Conservation (phyloP, 2,888 invertebrate genomes). For the Chorisops tibialis region DNA sequence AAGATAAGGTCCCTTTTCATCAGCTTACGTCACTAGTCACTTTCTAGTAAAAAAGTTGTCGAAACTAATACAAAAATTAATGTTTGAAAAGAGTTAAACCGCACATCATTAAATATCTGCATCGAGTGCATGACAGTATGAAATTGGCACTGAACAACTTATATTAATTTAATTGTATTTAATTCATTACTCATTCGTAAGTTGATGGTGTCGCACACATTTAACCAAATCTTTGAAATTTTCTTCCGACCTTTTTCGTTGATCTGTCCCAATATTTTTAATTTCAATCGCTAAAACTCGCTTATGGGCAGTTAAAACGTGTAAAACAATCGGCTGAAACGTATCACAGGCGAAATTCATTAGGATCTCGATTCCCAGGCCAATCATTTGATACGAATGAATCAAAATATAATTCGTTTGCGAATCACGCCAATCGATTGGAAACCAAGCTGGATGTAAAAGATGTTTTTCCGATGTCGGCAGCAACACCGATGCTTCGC, state of each 20-base stretch:
- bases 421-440: conserved; percentile 40
- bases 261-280: conserved; percentile 37
- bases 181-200: conserved; percentile 39
- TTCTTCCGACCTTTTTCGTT: conserved; percentile 3
- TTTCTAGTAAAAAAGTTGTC: no score
- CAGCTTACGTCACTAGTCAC: no score
- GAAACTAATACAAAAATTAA: neutral
- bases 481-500: conserved; percentile 37
- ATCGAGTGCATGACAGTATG: no score
- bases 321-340: conserved; percentile 45
- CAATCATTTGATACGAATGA: conserved; percentile 41
- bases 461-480: conserved; percentile 37
- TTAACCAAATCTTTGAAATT: conserved; percentile 36
- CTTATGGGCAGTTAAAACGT: conserved; percentile 44
- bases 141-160: neutral
- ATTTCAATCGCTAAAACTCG: conserved; percentile 42
- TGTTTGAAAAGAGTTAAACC: no score
- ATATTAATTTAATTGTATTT: neutral
- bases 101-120: no score
- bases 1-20: no score
- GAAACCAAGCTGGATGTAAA: conserved; percentile 46
- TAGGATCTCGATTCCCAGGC: conserved; percentile 34
- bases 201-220: conserved; percentile 43
- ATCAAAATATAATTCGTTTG: conserved; percentile 36
- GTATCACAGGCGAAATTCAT: conserved; percentile 45